phyloP scores from a whole-genome alignment of 1,140 invertebrate genomes.

The Rhagoletis zephyria region DNA sequence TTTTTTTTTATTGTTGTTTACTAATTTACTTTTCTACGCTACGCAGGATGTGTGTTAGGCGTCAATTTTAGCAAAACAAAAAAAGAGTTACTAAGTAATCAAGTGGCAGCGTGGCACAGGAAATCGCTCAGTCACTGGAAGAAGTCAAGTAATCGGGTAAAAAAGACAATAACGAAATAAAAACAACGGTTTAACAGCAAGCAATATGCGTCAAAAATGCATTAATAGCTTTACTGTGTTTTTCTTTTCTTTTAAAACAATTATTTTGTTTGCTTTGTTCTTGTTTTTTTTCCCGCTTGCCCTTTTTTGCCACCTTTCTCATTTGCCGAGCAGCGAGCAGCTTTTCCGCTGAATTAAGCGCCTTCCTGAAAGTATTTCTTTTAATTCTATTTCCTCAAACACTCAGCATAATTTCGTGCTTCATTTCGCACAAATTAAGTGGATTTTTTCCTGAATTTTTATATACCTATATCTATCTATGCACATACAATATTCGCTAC shows the following conservation, averaged over 20 bases:
- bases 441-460: not conserved
- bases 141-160: slow-evolving; percentile 17
- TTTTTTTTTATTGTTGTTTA: slow-evolving; percentile 28
- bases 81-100: not conserved
- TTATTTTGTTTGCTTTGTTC: not conserved
- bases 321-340: not conserved
- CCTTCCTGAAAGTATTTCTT: slow-evolving; percentile 1
- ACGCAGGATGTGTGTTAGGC: not conserved
- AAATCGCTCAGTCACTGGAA: slow-evolving; percentile 2
- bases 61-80: not conserved
- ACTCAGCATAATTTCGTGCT: slow-evolving; percentile 44
- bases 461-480: not conserved
- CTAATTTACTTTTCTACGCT: slow-evolving; percentile 38
- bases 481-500: not conserved
- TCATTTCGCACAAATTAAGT: slow-evolving; percentile 13
- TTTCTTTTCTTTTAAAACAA: not conserved
- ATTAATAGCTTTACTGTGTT: slow-evolving; percentile 47
- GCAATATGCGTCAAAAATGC: slow-evolving; percentile 30
- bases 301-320: not conserved
- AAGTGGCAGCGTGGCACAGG: not conserved
- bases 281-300: not conserved
- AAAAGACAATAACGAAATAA: slow-evolving; percentile 7
- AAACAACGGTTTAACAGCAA: not conserved
- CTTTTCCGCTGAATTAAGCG: no score
- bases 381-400: slow-evolving; percentile 28